Conservation (phyloP, 92 coral and sea anemone species). For the Epizoanthus scotinus region DNA sequence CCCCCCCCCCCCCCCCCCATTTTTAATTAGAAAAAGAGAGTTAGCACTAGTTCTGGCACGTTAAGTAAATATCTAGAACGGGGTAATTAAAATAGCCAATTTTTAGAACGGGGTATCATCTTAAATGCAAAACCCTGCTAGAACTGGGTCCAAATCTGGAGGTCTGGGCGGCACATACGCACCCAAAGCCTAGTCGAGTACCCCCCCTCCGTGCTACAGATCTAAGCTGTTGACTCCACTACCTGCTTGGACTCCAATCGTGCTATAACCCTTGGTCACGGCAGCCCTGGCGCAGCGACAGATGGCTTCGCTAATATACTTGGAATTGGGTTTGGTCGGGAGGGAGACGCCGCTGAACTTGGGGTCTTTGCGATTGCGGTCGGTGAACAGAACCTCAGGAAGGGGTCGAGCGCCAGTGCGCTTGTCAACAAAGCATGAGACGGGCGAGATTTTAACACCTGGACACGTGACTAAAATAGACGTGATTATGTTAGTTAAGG, state of each 20-base stretch:
- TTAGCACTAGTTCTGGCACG: too few relatives aligned
- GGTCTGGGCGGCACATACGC: too few relatives aligned
- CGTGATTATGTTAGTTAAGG: too few relatives aligned
- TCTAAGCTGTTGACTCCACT: neutral
- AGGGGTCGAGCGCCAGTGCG: conserved; percentile 14
- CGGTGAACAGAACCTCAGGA: conserved; percentile 10
- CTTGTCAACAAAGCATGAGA: conserved; percentile 23
- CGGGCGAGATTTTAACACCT: conserved; percentile 13
- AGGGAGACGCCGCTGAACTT: conserved; percentile 24
- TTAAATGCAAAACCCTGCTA: too few relatives aligned
- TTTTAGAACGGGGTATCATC: too few relatives aligned
- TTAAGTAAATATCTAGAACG: too few relatives aligned
- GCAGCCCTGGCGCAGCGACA: conserved; percentile 38
- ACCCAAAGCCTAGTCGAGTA: too few relatives aligned
- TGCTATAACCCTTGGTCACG: conserved; percentile 4
- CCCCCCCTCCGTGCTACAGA: too few relatives aligned
- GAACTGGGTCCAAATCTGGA: too few relatives aligned
- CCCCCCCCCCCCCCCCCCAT: too few relatives aligned
- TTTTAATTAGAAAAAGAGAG: too few relatives aligned
- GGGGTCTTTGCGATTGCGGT: conserved; percentile 4
- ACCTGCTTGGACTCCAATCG: conserved; percentile 22
- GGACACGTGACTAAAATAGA: conserved; percentile 6
- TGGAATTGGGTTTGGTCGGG: conserved; percentile 11
- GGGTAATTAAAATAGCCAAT: too few relatives aligned
- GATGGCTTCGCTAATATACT: conserved; percentile 23